These are phyloP conservation scores for Steinernema khuongi DNA, from an alignment of 1,140 invertebrate species.

Conservation along the genomic window DNA sequence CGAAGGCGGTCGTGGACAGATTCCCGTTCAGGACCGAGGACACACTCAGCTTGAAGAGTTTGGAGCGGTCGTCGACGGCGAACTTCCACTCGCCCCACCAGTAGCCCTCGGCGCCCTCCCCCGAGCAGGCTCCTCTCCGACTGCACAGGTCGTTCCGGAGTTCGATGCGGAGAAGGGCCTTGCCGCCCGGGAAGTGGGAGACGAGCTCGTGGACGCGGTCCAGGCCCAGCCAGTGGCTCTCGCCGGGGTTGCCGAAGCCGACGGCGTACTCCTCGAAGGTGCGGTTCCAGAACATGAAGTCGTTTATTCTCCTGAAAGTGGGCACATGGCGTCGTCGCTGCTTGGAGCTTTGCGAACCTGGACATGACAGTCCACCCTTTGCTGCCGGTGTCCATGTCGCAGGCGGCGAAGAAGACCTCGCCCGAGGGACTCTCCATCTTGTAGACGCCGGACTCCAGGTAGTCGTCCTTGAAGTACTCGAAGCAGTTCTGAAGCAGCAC, in stretches of 20 bases:
- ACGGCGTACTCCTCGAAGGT: neutral
- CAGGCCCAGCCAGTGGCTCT: neutral
- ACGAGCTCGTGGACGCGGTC: neutral
- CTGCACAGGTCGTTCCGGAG: neutral
- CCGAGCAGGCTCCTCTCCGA: neutral
- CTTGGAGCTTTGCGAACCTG: neutral
- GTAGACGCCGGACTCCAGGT: slow-evolving; percentile 5
- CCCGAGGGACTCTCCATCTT: neutral
- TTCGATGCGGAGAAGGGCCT: neutral
- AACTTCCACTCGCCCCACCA: slow-evolving; percentile 14
- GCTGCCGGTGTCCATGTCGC: neutral
- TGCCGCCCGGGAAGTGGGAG: neutral
- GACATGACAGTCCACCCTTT: neutral
- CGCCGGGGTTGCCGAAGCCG: neutral
- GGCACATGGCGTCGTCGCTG: too few relatives aligned
- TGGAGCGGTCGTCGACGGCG: neutral
- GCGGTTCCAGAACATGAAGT: neutral
- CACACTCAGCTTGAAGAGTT: neutral
- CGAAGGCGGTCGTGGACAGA: neutral
- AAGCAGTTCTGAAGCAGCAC: neutral
- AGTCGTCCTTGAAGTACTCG: slow-evolving; percentile 13
- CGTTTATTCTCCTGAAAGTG: neutral
- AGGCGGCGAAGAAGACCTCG: neutral
- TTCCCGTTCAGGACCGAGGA: neutral
- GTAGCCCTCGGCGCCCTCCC: neutral